Base-by-base conservation (phyloP, 2,113 vertebrate genomes). In the Pteruthius melanotis region DNA sequence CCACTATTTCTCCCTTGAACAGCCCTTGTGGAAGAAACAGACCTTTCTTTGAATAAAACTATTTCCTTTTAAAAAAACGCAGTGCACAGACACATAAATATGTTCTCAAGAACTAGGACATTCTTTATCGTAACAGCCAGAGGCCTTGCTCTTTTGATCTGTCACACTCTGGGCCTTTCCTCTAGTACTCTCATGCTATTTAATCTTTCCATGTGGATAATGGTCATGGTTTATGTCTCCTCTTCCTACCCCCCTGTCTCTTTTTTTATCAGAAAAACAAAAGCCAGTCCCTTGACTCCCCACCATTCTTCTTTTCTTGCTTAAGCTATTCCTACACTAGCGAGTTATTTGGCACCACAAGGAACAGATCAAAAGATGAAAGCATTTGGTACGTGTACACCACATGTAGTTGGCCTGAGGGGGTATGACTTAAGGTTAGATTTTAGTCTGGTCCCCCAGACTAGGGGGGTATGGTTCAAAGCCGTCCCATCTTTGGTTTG, bases 61-160 rank as follows among this genome's bases (percentile, higher is more conserved):
- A 94, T 93, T 94, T 93, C 95, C 84, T 82, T 95, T 79, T 2
- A 7, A 88, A 94, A 96, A 94, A 83, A 40, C 2, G 4, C 86
- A 77, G 39, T 12, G 68, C 0, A 0, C 47, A 21, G 95, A 90
- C 72, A 90, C 66, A 95, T 59, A 96, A 93, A 93, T 93, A 92
- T 15, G 52, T 79, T 94, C 89, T 95, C 89, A 96, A 96, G 86
- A 96, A 93, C 35, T 81, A 75, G 90, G 92, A 86, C 92, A 79
- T 95, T 95, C 92, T 90, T 95, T 79, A 95, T 83, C 40, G 0
- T 74, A 95, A 95, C 92, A 93, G 93, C 85, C 92, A 96, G 88
- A 92, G 90, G 95, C 94, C 93, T 93, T 95, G 93, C 89, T 96
- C 92, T 92, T 96, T 95, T 96, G 94, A 95, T 96, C 92, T 92